Conservation (phyloP, 2,113 vertebrate genomes). For the Chaenocephalus aceratus region DNA sequence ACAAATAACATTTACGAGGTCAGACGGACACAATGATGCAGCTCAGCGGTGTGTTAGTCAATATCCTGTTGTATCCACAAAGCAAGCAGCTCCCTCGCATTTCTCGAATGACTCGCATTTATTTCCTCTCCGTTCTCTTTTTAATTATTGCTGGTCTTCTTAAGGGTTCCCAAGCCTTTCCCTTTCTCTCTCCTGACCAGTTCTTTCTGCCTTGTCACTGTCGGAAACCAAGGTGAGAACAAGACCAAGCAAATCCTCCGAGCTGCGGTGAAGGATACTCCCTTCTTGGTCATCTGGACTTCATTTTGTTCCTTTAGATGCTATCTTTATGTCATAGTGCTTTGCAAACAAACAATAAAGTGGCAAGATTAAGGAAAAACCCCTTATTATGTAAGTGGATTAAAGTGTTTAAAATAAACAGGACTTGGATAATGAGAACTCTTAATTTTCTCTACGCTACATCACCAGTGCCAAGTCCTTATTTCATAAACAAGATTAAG, state of each 20-base stretch:
- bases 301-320: conserved; percentile 68
- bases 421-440: conserved; percentile 56
- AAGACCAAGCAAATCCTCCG: conserved; percentile 49
- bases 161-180: conserved; percentile 42
- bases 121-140: conserved; percentile 71
- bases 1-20: conserved; percentile 33
- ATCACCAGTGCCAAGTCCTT: conserved; percentile 45
- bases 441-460: conserved; percentile 49
- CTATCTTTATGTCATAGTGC: conserved; percentile 45
- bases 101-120: conserved; percentile 89
- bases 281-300: conserved; percentile 55
- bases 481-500: conserved; percentile 67
- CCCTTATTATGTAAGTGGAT: conserved; percentile 40
- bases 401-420: conserved; percentile 64
- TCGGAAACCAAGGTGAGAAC: conserved; percentile 65
- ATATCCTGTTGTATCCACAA: conserved; percentile 70
- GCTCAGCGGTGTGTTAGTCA: conserved; percentile 54
- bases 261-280: conserved; percentile 37
- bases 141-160: conserved; percentile 72
- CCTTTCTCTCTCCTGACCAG: conserved; percentile 2
- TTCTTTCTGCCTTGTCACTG: conserved; percentile 57
- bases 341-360: conserved; percentile 61
- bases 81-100: conserved; percentile 85
- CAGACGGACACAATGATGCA: conserved; percentile 56
- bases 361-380: conserved; percentile 47